These are phyloP conservation scores for Strigops habroptila DNA, from an alignment of 2,113 vertebrate genomes.

Conservation along the genomic window DNA sequence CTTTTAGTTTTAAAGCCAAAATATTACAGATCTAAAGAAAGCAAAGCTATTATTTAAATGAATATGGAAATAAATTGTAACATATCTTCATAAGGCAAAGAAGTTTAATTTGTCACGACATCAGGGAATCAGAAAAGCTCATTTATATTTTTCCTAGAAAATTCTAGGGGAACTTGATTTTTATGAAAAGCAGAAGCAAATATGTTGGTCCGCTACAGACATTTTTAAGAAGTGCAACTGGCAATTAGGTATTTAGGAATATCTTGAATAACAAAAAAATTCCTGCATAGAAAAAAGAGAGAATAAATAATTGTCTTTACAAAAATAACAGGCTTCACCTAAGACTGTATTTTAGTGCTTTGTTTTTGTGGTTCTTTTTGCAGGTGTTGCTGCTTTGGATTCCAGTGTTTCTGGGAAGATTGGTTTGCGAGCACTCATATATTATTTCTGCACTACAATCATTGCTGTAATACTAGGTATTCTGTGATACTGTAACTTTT, in stretches of 20 bases:
- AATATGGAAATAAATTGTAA: not conserved
- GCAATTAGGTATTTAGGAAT: not conserved
- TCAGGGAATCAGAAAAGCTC: not conserved
- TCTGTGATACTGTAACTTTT: not conserved
- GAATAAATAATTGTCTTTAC: not conserved
- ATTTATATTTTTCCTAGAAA: not conserved
- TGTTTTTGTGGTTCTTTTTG: not conserved
- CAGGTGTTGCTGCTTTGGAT: constrained; percentile 95
- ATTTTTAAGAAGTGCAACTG: not conserved
- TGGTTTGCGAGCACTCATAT: constrained; percentile 87
- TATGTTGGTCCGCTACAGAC: not conserved
- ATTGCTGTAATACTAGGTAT: constrained; percentile 93
- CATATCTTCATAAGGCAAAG: not conserved
- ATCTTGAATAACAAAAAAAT: not conserved
- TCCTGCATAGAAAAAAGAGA: not conserved
- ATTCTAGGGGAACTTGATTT: not conserved
- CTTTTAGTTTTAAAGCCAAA: not conserved
- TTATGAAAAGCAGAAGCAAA: not conserved
- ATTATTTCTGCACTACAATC: constrained; percentile 92
- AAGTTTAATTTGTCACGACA: not conserved
- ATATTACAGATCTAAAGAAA: not conserved
- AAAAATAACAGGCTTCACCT: not conserved
- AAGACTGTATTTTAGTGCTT: not conserved
- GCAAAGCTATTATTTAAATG: not conserved
- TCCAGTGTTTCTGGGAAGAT: constrained; percentile 93